Base-by-base conservation (phyloP, 2,888 invertebrate species). In the Calameuta idolon region DNA sequence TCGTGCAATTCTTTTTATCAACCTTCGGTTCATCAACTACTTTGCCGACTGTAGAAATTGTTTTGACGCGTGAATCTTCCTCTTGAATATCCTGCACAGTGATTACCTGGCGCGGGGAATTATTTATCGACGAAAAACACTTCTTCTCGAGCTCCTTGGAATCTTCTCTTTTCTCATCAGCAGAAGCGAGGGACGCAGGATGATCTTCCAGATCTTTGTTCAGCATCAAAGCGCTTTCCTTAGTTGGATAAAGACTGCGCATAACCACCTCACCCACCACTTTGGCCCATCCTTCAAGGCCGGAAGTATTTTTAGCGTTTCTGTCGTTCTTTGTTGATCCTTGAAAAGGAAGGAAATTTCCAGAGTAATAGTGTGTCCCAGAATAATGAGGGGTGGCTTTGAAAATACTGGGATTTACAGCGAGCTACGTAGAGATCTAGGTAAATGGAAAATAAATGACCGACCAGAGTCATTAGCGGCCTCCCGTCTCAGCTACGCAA, bases 261-360 rank as follows among this genome's bases (percentile, higher is more conserved):
- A 55, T 55, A 55, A 55, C 55, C 34, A 5, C 76, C 9, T 73
- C 75, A 37, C 79, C 77, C 9, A 80, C 78, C 12, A 84, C 76
- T 74, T 82, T 83, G 1, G 76, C 77, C 87, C 88, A 87, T 11
- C 76, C 81, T 68, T 87, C 84, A 12, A 86, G 79, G 55, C 85
- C 87, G 55, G 69, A 77, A 23, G 76, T 75, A 55, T 84, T 80
- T 69, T 75, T 73, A 34, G 76, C 55, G 23, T 55, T 55, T 33
- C 12, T 33, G 34, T 34, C 35, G 23, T 33, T 30, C 30, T 34
- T 34, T 3, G 74, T 30, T 12, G 34, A 37, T 74, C 69, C 73
- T 75, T 69, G 33, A 35, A 31, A 75, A 71, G 35, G 33, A 30
- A 71, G 11, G 33, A 35, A 40, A 73, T 73, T 75, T 74, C 68